phyloP scores from a whole-genome alignment of 2,797 vertebrate genomes.

The Chrosomus eos region DNA sequence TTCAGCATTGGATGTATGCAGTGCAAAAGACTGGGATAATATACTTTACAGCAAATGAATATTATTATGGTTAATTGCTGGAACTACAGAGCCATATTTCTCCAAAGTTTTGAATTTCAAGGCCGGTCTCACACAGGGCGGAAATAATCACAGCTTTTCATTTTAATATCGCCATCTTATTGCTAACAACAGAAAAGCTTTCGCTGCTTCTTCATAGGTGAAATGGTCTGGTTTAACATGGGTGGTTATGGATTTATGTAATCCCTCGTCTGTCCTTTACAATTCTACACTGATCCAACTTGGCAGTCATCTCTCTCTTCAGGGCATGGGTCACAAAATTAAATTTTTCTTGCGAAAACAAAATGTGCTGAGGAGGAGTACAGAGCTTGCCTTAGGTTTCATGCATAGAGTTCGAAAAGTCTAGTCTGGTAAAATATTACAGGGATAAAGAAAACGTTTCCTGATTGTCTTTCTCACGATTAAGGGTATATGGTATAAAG shows the following conservation, averaged over 20 bases:
- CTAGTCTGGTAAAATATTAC: slow-evolving; percentile 22
- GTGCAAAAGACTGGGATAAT: not conserved
- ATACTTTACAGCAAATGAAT: not conserved
- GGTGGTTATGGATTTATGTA: slow-evolving; percentile 38
- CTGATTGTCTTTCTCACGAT: slow-evolving; percentile 8
- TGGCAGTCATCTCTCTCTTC: slow-evolving; percentile 31
- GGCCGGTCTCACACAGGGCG: not conserved
- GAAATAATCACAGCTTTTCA: not conserved
- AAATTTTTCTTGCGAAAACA: slow-evolving; percentile 35
- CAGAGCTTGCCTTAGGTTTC: slow-evolving; percentile 9
- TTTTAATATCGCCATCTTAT: not conserved
- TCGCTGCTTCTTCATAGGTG: slow-evolving; percentile 8
- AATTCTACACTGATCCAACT: slow-evolving; percentile 26
- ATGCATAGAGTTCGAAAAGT: not conserved
- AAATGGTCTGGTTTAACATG: not conserved
- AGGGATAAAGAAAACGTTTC: slow-evolving; percentile 3
- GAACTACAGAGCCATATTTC: not conserved
- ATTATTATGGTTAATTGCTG: not conserved
- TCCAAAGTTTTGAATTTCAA: not conserved
- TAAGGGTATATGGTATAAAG: not conserved
- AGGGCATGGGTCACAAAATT: slow-evolving; percentile 10
- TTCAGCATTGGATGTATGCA: not conserved
- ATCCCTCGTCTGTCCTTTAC: slow-evolving; percentile 28
- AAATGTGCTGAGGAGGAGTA: slow-evolving; percentile 15
- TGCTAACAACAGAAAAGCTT: not conserved